phyloP scores from a whole-genome alignment of 2,113 vertebrate genomes.

The Sphyrna mokarran region DNA sequence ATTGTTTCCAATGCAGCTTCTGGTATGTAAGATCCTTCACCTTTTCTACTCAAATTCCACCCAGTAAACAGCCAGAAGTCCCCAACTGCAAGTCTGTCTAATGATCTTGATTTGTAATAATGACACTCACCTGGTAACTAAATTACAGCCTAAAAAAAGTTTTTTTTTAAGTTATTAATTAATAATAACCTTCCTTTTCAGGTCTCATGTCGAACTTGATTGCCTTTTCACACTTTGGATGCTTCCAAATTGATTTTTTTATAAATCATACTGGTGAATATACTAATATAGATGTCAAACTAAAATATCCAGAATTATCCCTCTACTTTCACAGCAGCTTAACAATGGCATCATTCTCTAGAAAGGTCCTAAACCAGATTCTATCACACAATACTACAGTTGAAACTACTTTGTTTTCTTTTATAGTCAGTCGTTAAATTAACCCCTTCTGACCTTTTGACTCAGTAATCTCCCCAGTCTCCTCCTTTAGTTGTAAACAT shows the following conservation, averaged over 20 bases:
- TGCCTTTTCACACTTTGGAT: background rate
- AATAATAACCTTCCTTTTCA: background rate
- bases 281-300: background rate
- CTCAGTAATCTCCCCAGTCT: background rate
- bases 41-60: too few relatives aligned
- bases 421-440: background rate
- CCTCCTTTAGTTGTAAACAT: background rate
- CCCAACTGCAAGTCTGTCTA: background rate
- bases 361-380: background rate
- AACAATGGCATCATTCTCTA: background rate
- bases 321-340: background rate
- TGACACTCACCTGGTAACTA: background rate
- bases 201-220: too few relatives aligned
- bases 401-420: background rate
- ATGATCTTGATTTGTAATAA: background rate
- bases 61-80: background rate
- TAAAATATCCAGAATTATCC: background rate
- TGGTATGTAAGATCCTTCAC: too few relatives aligned
- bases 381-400: background rate
- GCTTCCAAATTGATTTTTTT: background rate
- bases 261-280: background rate
- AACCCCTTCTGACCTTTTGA: background rate
- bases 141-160: background rate
- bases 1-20: too few relatives aligned
- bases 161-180: background rate